phyloP scores from a whole-genome alignment of 2,113 vertebrate species.

The Ariopsis seemanni region DNA sequence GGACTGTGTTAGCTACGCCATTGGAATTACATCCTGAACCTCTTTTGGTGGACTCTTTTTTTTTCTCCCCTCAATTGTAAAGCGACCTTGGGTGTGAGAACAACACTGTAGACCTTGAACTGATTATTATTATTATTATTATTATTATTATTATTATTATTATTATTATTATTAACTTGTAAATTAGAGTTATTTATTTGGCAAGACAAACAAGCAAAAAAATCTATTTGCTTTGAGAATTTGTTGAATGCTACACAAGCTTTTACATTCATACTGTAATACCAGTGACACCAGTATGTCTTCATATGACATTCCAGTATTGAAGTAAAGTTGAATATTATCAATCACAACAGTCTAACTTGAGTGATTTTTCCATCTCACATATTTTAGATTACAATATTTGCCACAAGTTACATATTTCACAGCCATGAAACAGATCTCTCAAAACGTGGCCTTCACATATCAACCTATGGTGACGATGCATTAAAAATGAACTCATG shows the following conservation, averaged over 20 bases:
- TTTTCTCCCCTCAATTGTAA: too few species aligned
- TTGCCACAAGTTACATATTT: not conserved
- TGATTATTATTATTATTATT: too few species aligned
- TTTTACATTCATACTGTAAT: not conserved
- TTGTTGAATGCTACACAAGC: not conserved
- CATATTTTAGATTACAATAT: not conserved
- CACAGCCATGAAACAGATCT: not conserved
- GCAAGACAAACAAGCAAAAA: not conserved
- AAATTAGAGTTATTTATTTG: not conserved
- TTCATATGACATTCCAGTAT: not conserved
- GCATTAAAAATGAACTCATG: not conserved
- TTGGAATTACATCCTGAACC: too few species aligned
- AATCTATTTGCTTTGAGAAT: not conserved
- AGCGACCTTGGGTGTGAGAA: not conserved
- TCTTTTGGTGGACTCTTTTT: too few species aligned
- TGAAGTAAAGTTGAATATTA: not conserved
- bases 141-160: too few species aligned
- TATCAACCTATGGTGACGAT: not conserved
- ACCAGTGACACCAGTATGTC: not conserved
- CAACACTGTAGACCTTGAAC: not conserved
- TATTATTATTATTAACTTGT: not conserved
- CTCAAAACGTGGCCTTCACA: too few species aligned
- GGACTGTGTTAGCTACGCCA: too few species aligned
- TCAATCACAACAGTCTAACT: not conserved
- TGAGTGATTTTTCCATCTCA: not conserved